These are phyloP conservation scores for Protobothrops flavoviridis DNA, from an alignment of 2,113 vertebrate species.

Conservation along the genomic window DNA sequence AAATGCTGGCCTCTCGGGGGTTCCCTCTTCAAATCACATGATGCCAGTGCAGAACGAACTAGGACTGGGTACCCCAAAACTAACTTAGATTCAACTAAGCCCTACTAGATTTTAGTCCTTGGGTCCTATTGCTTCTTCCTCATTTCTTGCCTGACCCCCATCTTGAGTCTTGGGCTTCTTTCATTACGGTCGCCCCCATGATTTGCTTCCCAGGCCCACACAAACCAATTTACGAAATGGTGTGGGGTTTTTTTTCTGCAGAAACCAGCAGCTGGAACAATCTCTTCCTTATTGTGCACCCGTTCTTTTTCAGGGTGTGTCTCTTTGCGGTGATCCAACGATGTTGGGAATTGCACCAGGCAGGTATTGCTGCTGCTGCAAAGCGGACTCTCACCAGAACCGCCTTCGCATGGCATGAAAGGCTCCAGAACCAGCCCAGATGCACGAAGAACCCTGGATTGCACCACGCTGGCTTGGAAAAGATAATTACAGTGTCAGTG, in stretches of 20 bases:
- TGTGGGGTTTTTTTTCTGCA: background rate
- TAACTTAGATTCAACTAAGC: background rate
- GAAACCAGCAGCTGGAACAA: background rate
- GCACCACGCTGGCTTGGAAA: background rate
- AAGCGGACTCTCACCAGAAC: background rate
- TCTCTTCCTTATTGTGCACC: background rate
- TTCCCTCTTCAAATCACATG: background rate
- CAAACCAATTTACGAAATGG: background rate
- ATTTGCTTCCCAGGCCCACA: background rate
- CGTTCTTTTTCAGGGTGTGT: background rate
- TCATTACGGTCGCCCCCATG: background rate
- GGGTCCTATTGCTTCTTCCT: background rate
- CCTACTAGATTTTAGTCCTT: background rate
- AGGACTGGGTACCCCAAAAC: background rate
- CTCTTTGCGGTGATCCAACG: background rate
- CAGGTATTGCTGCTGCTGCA: background rate
- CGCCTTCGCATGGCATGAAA: background rate
- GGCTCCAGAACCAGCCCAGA: background rate
- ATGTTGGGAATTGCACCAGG: background rate
- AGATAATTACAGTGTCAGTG: slow-evolving; percentile 26
- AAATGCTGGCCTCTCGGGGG: background rate
- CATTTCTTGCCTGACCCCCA: background rate
- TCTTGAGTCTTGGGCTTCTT: background rate
- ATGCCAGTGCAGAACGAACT: background rate
- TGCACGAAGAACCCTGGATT: background rate